phyloP scores from a whole-genome alignment of 2,113 vertebrate species.

The Polypterus bichir region DNA sequence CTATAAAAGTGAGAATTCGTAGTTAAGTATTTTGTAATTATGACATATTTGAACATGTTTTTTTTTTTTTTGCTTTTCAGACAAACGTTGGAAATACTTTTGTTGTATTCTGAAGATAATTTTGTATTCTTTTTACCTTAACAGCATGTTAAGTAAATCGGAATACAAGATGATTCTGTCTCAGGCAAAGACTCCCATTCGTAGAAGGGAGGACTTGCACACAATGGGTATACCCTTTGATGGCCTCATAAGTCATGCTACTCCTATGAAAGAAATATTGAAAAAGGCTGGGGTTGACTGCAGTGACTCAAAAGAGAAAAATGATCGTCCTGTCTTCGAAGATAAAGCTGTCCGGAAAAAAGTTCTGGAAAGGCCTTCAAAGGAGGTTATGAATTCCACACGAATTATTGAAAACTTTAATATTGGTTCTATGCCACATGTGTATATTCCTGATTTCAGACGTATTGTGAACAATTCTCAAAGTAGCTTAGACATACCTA shows the following conservation, averaged over 20 bases:
- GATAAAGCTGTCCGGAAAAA: background rate
- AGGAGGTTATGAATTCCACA: conserved; percentile 1
- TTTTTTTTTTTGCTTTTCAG: too few relatives aligned
- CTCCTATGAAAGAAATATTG: conserved; percentile 30
- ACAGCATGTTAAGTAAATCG: too few relatives aligned
- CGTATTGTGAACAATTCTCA: background rate
- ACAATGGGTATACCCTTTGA: conserved; percentile 6
- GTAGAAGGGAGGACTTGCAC: background rate
- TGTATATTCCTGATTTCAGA: background rate
- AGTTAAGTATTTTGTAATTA: too few relatives aligned
- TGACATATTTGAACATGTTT: too few relatives aligned
- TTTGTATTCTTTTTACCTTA: too few relatives aligned
- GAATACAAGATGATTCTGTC: background rate
- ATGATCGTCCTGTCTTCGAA: background rate
- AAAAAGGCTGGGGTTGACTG: too few relatives aligned
- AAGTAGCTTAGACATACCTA: too few relatives aligned
- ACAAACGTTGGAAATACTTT: too few relatives aligned
- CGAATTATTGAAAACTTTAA: background rate
- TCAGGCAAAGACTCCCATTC: background rate
- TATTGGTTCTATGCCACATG: too few relatives aligned
- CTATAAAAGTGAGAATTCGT: too few relatives aligned
- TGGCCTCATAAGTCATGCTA: conserved; percentile 16
- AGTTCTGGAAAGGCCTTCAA: too few relatives aligned
- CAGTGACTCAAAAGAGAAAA: background rate
- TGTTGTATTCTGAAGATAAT: too few relatives aligned